Evolutionary conservation across 1,140 invertebrate genomes (phyloP), one percentile per base, ranked within the genome.

Genomic region (Drosophila murphyi): DNA sequence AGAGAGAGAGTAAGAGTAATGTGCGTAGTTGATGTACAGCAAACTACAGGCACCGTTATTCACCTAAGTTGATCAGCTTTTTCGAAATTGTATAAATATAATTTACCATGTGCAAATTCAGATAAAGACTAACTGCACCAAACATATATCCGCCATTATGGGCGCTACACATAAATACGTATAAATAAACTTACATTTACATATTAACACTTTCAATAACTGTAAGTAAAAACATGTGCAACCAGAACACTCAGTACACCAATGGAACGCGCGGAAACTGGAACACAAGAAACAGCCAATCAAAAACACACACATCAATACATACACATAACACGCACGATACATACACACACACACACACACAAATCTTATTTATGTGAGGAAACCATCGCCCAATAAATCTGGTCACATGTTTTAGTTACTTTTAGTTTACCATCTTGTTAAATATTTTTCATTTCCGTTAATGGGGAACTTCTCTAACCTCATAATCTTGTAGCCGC

Each of bases 321-420:
- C 37, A 43, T 10, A 64, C 20, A 63, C 28, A 56, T 41, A 55
- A 20, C 20, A 20, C 20, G 1, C 20, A 20, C 20, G 5, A 55
- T 5, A 54, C 47, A 50, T 1, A 57, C 29, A 65, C n/a, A n/a
- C 29, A 60, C 6, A 64, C 39, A 64, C 5, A 61, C 39, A 72
- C 4, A 56, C 28, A 67, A 39, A 68, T 51, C 60, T 60, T 41
- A 41, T 43, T 8, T 43, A 80, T 61, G 55, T 72, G 51, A 85
- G 82, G 39, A 80, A 65, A 85, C 81, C 81, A 85, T 73, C 81
- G 81, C 64, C 72, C 39, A 43, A 43, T 29, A 71, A 76, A 68
- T 56, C 12, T 63, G 63, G 60, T 47, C 32, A 32, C 39, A 54
- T 31, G 54, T n/a, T 56, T 56, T 12, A 63, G 32, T 41, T 63